Percentiles rank a stretch among this genome's conserved stretches.
Evolutionary conservation across 2,888 invertebrate genomes (phyloP).

Genomic region (Trilocha varians): DNA sequence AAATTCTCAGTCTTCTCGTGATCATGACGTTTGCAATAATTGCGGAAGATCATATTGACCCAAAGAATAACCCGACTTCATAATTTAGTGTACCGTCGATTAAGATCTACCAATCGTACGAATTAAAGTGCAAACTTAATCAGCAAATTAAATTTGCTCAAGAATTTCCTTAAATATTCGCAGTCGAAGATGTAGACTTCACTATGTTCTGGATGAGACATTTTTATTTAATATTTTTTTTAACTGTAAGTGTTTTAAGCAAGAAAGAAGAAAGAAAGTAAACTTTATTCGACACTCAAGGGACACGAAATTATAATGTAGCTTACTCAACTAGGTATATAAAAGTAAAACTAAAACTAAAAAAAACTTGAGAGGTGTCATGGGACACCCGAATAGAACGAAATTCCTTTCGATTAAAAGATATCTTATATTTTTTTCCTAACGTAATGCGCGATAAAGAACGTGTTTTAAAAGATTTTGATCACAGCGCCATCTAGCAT

Average conservation of each 20-base stretch:
- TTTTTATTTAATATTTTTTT: background rate
- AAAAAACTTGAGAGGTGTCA: too few species aligned
- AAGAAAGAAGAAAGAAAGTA: background rate
- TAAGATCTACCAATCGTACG: slow-evolving; percentile 31
- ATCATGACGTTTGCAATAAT: background rate
- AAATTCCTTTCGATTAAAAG: too few species aligned
- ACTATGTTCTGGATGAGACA: slow-evolving; percentile 11
- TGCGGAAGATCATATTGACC: background rate
- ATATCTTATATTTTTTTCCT: too few species aligned
- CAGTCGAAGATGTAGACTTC: slow-evolving; percentile 10
- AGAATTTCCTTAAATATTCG: slow-evolving; percentile 23
- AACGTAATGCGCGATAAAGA: too few species aligned
- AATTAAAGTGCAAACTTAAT: slow-evolving; percentile 46
- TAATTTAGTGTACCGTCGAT: slow-evolving; percentile 16
- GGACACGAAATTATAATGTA: too few species aligned
- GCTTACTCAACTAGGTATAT: too few species aligned
- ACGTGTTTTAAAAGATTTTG: too few species aligned
- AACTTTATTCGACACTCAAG: too few species aligned
- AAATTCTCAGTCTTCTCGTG: too few species aligned
- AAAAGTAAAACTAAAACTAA: too few species aligned
- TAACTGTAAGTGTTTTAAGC: background rate
- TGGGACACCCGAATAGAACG: too few species aligned
- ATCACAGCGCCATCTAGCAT: too few species aligned
- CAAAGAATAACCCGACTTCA: background rate
- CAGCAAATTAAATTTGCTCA: slow-evolving; percentile 45